Conservation (phyloP, 2,888 invertebrate genomes). For the Scaptomyza caliginosa region DNA sequence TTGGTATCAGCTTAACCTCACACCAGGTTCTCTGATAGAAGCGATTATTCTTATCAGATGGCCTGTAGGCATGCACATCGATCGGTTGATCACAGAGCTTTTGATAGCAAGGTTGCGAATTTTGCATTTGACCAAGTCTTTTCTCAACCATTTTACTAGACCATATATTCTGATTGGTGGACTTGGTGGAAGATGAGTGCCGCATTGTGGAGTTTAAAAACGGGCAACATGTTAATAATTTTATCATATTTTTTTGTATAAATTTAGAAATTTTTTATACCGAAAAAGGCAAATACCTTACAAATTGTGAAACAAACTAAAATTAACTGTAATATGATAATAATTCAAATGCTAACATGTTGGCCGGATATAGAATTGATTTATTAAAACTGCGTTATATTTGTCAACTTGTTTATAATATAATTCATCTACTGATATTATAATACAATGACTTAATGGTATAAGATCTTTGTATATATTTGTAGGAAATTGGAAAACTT, state of each 20-base stretch:
- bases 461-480: not conserved
- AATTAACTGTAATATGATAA: not conserved
- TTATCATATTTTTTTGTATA: not conserved
- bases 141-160: not conserved
- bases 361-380: too few species aligned
- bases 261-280: constrained; percentile 10
- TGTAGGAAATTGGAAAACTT: not conserved
- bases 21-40: constrained; percentile 52
- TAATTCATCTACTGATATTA: too few species aligned
- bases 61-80: constrained; percentile 31
- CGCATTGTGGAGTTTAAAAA: not conserved
- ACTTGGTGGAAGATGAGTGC: not conserved
- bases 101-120: not conserved
- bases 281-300: too few species aligned
- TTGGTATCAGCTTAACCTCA: constrained; percentile 17
- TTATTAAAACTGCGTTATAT: too few species aligned
- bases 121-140: not conserved
- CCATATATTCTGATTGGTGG: not conserved
- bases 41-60: constrained; percentile 27
- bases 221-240: not conserved
- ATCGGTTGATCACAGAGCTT: constrained; percentile 16
- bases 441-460: too few species aligned
- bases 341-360: not conserved
- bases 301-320: not conserved
- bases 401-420: too few species aligned